Evolutionary conservation across 23 tunicate species (phyloP).

Genomic region (Trididemnum miniatum): DNA sequence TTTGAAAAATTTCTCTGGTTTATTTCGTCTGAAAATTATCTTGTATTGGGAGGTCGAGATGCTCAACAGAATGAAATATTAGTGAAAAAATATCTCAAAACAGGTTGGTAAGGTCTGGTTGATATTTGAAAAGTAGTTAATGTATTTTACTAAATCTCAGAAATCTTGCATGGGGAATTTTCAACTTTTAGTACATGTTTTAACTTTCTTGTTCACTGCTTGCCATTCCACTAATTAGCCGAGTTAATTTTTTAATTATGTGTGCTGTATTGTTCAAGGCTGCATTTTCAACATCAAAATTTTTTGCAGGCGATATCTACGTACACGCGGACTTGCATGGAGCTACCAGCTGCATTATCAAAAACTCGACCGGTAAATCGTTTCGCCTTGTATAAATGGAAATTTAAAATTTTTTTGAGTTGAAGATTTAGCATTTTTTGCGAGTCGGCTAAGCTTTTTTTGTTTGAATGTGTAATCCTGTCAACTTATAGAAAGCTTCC

Average conservation of each 20-base stretch:
- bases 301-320: conserved; percentile 66
- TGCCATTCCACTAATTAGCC: too few species aligned
- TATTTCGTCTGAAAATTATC: conserved; percentile 85
- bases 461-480: too few species aligned
- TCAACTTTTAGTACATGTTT: background rate
- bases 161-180: background rate
- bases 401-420: too few species aligned
- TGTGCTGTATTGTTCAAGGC: too few species aligned
- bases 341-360: conserved; percentile 93
- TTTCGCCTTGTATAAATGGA: too few species aligned
- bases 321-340: conserved; percentile 99
- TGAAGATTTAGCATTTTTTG: too few species aligned
- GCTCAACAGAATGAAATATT: conserved; percentile 97
- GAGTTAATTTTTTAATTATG: too few species aligned
- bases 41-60: conserved; percentile 93
- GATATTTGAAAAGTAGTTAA: background rate
- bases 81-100: conserved; percentile 73
- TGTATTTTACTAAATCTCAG: background rate
- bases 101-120: conserved; percentile 22
- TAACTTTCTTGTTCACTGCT: background rate
- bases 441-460: too few species aligned
- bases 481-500: too few species aligned
- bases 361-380: conserved; percentile 35
- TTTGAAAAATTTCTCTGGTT: conserved; percentile 98
- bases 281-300: too few species aligned